Conservation (phyloP, 2,113 vertebrate species). For the Arothron firmamentum region DNA sequence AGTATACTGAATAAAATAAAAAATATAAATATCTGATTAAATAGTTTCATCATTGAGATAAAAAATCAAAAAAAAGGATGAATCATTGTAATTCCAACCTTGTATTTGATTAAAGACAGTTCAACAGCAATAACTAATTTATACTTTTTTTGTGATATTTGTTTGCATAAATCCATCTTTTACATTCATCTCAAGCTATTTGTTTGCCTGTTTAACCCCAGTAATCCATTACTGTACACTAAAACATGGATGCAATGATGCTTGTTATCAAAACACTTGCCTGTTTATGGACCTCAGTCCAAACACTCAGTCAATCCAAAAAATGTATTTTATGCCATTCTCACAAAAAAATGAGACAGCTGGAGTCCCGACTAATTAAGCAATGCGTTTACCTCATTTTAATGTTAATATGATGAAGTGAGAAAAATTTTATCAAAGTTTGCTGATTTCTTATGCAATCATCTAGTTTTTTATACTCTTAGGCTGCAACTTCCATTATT, state of each 20-base stretch:
- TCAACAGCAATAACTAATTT: conserved; percentile 55
- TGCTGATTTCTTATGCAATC: conserved; percentile 26
- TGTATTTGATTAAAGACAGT: conserved; percentile 65
- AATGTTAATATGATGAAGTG: conserved; percentile 9
- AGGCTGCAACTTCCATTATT: too few species aligned
- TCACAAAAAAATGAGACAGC: conserved; percentile 26
- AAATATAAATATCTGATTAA: neutral
- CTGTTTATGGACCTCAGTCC: conserved; percentile 4
- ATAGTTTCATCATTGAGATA: conserved; percentile 8
- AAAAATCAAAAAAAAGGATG: conserved; percentile 37
- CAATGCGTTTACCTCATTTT: conserved; percentile 11
- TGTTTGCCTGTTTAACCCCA: conserved; percentile 29
- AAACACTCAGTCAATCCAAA: neutral
- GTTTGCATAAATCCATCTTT: conserved; percentile 20
- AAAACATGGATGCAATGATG: conserved; percentile 15
- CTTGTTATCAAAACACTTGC: conserved; percentile 9
- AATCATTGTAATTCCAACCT: conserved; percentile 38
- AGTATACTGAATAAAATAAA: conserved; percentile 10
- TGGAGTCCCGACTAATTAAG: conserved; percentile 15
- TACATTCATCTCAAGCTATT: conserved; percentile 23
- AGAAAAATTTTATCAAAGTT: conserved; percentile 36
- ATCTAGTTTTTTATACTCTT: neutral
- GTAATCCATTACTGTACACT: conserved; percentile 23
- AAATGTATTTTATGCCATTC: conserved; percentile 12
- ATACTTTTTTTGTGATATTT: conserved; percentile 36